phyloP scores from a whole-genome alignment of 2,797 vertebrate species.

The Eulemur rubriventer region DNA sequence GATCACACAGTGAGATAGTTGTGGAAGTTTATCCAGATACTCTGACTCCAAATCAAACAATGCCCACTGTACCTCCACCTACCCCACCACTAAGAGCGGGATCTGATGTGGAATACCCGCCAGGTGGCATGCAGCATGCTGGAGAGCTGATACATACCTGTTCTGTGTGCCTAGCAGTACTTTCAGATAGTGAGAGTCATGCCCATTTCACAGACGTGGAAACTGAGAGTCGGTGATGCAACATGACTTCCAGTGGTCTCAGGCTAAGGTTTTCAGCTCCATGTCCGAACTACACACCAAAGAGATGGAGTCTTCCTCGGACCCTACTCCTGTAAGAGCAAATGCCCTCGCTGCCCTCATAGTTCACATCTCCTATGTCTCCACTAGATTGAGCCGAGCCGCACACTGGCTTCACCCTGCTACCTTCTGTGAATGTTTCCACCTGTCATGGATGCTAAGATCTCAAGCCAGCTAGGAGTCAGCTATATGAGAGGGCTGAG shows the following conservation, averaged over 20 bases:
- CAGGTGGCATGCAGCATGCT: no score
- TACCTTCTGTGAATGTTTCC: neutral
- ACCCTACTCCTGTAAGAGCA: neutral
- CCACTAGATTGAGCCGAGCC: neutral
- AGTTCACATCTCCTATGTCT: neutral
- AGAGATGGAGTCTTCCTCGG: neutral
- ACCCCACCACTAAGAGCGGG: accelerated
- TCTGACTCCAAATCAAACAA: neutral
- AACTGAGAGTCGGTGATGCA: neutral
- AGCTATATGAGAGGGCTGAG: no score
- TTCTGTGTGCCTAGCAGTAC: accelerated
- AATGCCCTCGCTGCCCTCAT: accelerated
- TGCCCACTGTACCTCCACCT: no score
- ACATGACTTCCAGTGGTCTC: no score
- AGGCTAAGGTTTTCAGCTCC: neutral
- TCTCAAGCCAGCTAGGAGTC: neutral
- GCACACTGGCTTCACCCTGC: accelerated
- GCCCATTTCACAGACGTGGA: no score
- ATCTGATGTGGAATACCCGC: accelerated
- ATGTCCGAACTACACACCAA: neutral
- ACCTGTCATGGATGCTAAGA: neutral
- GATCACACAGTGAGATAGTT: neutral
- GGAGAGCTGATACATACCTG: accelerated
- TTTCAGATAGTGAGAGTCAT: neutral
- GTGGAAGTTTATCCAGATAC: neutral